Evolutionary conservation across 1,140 invertebrate genomes (phyloP).

Genomic region (Nasonia longicornis): DNA sequence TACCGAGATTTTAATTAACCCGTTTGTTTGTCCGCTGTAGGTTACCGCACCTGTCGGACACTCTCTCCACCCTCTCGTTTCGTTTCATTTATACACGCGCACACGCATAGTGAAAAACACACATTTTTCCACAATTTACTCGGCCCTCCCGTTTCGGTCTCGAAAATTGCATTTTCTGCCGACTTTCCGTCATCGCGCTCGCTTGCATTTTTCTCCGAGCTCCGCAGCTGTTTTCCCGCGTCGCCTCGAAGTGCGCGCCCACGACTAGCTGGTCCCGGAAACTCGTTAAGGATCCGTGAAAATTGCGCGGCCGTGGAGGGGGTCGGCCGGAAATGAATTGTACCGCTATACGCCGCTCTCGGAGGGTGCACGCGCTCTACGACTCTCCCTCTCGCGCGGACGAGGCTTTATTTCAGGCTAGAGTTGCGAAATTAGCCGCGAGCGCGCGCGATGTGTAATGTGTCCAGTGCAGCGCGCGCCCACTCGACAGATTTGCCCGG

Average conservation of each 20-base stretch:
- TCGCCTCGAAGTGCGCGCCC: background rate
- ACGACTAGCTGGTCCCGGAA: slow-evolving; percentile 6
- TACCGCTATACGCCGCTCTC: slow-evolving; percentile 29
- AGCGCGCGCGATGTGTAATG: background rate
- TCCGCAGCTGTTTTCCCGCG: background rate
- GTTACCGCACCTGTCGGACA: slow-evolving; percentile 33
- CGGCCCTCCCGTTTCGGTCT: background rate
- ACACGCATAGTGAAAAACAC: background rate
- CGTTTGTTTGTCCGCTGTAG: slow-evolving; percentile 55
- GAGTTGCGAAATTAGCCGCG: slow-evolving; percentile 47
- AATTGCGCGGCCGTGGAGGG: slow-evolving; percentile 49
- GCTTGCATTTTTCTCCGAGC: background rate
- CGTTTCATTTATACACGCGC: slow-evolving; percentile 6
- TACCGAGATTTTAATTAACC: slow-evolving; percentile 56
- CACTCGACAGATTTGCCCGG: slow-evolving; percentile 47
- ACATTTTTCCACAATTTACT: slow-evolving; percentile 20
- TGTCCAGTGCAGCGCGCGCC: slow-evolving; percentile 11
- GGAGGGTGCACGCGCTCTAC: background rate
- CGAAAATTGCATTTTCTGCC: slow-evolving; percentile 49
- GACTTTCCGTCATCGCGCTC: background rate
- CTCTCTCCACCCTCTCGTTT: slow-evolving; percentile 17
- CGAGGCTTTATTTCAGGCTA: slow-evolving; percentile 8
- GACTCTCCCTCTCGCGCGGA: background rate
- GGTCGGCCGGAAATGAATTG: slow-evolving; percentile 53
- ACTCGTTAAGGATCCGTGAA: slow-evolving; percentile 57